Percentiles rank a stretch among this genome's conserved stretches.
Conservation (phyloP, 2,888 invertebrate species). For the Linnaemya tessellans region DNA sequence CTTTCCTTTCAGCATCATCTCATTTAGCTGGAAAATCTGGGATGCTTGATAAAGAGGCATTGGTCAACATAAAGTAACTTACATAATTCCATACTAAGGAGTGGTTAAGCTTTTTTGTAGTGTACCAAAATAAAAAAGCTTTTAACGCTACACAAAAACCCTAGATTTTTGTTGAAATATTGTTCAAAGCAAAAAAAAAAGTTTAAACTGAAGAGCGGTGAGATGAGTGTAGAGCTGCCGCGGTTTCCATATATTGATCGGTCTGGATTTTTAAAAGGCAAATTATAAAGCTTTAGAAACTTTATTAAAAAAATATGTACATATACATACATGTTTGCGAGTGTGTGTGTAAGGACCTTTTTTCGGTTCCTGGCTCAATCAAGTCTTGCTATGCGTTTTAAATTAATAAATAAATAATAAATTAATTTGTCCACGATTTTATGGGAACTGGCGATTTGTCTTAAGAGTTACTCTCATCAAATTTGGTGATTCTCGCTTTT, state of each 20-base stretch:
- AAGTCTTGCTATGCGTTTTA: too few species aligned
- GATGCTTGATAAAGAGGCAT: slow-evolving; percentile 65
- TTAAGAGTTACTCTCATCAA: too few species aligned
- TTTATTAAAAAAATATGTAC: too few species aligned
- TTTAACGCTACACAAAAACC: slow-evolving; percentile 59
- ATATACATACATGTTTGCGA: too few species aligned
- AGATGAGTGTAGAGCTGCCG: slow-evolving; percentile 44
- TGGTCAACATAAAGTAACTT: slow-evolving; percentile 70
- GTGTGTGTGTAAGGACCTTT: too few species aligned
- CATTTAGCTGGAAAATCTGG: slow-evolving; percentile 66
- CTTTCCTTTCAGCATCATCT: slow-evolving; percentile 51
- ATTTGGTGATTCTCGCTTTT: too few species aligned
- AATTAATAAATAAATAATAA: too few species aligned
- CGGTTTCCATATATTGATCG: not conserved
- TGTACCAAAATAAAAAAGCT: slow-evolving; percentile 61
- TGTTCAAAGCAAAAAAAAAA: slow-evolving; percentile 48
- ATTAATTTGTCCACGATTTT: too few species aligned
- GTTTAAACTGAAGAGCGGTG: slow-evolving; percentile 38
- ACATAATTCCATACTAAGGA: slow-evolving; percentile 71
- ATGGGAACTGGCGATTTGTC: too few species aligned
- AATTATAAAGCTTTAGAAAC: not conserved
- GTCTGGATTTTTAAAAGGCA: not conserved
- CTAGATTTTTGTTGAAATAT: slow-evolving; percentile 64
- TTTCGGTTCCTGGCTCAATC: too few species aligned
- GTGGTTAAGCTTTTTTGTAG: slow-evolving; percentile 66